Conservation (phyloP, 2,888 invertebrate genomes). For the Andrena fulva region DNA sequence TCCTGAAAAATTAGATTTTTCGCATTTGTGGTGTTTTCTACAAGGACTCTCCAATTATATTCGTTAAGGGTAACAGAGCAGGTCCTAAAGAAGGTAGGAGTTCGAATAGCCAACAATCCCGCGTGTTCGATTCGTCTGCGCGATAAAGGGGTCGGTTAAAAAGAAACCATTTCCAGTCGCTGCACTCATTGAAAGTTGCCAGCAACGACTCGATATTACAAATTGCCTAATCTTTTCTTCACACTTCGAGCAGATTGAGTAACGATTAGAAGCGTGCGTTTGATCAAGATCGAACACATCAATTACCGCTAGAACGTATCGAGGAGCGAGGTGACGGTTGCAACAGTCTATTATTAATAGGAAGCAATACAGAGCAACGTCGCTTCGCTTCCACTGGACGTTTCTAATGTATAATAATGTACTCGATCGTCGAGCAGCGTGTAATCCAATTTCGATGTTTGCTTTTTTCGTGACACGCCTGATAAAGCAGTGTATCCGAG, state of each 20-base stretch:
- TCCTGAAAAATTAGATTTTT: too few species aligned
- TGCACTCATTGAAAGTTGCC: neutral
- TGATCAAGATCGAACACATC: slow-evolving; percentile 34
- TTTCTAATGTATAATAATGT: slow-evolving; percentile 54
- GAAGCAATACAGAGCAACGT: neutral
- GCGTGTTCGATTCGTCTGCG: neutral
- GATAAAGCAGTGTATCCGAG: slow-evolving; percentile 57
- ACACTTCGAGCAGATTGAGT: slow-evolving; percentile 13
- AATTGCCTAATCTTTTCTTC: slow-evolving; percentile 22
- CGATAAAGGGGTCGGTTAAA: neutral
- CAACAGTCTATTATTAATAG: slow-evolving; percentile 49
- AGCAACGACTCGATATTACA: neutral
- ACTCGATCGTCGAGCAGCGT: slow-evolving; percentile 11
- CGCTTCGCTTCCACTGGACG: slow-evolving; percentile 23
- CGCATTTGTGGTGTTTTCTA: too few species aligned
- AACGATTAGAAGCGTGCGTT: slow-evolving; percentile 35
- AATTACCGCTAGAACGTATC: slow-evolving; percentile 20
- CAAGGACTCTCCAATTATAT: too few species aligned
- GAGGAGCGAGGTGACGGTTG: neutral
- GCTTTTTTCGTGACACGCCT: slow-evolving; percentile 47
- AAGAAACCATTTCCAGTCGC: neutral
- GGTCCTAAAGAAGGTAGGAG: too few species aligned
- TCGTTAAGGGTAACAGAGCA: too few species aligned
- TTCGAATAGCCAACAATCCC: neutral
- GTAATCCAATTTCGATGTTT: slow-evolving; percentile 61